Base-by-base conservation (phyloP, 1,140 invertebrate species). In the Zaprionus lachaisei region DNA sequence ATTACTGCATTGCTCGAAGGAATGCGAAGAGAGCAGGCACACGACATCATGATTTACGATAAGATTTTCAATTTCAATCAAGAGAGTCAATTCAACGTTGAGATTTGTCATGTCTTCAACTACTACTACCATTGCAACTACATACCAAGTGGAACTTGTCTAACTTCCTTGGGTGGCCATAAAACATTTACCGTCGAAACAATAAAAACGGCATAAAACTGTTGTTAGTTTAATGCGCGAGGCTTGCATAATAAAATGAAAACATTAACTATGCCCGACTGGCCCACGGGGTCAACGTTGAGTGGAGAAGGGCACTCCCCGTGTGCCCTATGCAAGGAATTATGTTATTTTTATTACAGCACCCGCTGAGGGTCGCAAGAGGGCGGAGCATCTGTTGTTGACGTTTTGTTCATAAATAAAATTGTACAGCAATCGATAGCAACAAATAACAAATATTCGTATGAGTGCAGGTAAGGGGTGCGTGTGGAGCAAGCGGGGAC, bases 31-130 rank as follows among this genome's bases (percentile, higher is more conserved):
- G 54, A 24, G 41, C 58, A 60, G 9, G 70, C 75, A 75, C 82
- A 82, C 79, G 76, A 86, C 58, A 82, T 82, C 57, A 79, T 73
- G 41, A 47, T 76, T 81, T 62, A 82, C 68, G 76, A 82, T 82
- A 72, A 86, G 76, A 82, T 85, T 82, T 86, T 86, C 83, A 82
- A 82, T 85, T 85, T 86, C 72, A 72, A 85, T 86, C 60, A 5
- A 26, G 61, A 31, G 37, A 63, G 64, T 54, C 71, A 77, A 78
- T 71, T 56, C 60, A 62, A 69, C 56, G 68, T 70, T 70, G 65
- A 76, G 74, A 56, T 37, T 57, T 69, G 22, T 24, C 15, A 12
- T 20, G 20, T 20, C 20, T 20, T 20, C 20, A 20, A 20, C 20
- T 20, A 54, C 62, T 58, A 57, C 9, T 15, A 20, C 20, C 20